phyloP scores from a whole-genome alignment of 2,888 invertebrate species.

The Platycheirus albimanus region DNA sequence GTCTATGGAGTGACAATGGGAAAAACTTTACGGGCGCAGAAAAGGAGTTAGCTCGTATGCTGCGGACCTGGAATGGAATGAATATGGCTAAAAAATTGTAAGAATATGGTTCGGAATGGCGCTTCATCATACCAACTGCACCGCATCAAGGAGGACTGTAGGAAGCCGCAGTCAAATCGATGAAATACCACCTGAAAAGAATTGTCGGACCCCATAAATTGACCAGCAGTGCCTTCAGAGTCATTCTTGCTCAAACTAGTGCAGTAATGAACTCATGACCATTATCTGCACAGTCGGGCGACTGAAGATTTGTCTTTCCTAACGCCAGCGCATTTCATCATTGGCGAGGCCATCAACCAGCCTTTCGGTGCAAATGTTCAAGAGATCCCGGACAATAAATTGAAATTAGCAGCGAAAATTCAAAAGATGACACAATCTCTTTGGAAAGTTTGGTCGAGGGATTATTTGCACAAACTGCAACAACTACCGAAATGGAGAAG shows the following conservation, averaged over 20 bases:
- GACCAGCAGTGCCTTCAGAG: background rate
- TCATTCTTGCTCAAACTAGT: background rate
- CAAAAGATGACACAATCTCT: background rate
- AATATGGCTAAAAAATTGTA: background rate
- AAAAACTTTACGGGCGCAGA: background rate
- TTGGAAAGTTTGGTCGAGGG: background rate
- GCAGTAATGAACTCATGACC: slow-evolving; percentile 23
- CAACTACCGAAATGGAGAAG: no score
- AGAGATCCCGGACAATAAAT: background rate
- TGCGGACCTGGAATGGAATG: background rate
- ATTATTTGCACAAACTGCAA: no score
- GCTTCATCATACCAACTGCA: background rate
- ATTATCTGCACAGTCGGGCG: background rate
- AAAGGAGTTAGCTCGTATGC: background rate
- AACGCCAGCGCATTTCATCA: slow-evolving; percentile 5
- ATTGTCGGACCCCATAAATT: background rate
- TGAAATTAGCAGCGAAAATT: background rate
- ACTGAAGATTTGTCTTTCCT: no score
- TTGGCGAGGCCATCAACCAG: slow-evolving; percentile 1
- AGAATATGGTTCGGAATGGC: background rate
- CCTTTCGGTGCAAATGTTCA: background rate
- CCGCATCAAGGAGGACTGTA: background rate
- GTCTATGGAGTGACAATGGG: slow-evolving; percentile 4
- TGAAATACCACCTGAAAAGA: background rate
- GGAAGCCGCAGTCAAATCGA: slow-evolving; percentile 1